Conservation (phyloP, 2,113 vertebrate species). For the Ovibos moschatus region DNA sequence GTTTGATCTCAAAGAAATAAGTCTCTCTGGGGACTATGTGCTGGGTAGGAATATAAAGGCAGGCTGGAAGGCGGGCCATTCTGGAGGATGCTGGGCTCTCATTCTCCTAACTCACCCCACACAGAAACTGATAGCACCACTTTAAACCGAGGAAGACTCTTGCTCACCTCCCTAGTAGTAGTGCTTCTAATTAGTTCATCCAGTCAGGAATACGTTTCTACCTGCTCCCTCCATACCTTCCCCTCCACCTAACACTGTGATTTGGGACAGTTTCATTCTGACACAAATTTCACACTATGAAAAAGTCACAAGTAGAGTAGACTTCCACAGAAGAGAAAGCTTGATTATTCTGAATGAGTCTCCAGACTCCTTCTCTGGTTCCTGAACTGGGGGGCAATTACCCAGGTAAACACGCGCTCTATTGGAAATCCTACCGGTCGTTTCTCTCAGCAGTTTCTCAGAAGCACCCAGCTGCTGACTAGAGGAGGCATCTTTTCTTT, state of each 20-base stretch:
- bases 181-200: background rate
- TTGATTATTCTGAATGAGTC: background rate
- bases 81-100: background rate
- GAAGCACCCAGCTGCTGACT: background rate
- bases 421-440: background rate
- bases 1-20: background rate
- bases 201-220: background rate
- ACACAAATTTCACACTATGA: background rate
- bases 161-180: background rate
- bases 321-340: background rate
- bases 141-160: background rate
- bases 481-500: background rate
- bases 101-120: background rate
- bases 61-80: background rate
- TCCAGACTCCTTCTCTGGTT: background rate
- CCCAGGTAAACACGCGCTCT: background rate
- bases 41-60: background rate
- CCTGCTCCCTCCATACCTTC: background rate
- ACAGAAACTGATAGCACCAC: background rate
- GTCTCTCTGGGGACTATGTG: background rate
- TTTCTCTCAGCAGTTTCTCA: background rate
- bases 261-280: background rate
- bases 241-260: background rate
- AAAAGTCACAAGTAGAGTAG: background rate
- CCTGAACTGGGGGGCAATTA: background rate